phyloP scores from a whole-genome alignment of 2,113 vertebrate genomes.

The Chauna torquata region DNA sequence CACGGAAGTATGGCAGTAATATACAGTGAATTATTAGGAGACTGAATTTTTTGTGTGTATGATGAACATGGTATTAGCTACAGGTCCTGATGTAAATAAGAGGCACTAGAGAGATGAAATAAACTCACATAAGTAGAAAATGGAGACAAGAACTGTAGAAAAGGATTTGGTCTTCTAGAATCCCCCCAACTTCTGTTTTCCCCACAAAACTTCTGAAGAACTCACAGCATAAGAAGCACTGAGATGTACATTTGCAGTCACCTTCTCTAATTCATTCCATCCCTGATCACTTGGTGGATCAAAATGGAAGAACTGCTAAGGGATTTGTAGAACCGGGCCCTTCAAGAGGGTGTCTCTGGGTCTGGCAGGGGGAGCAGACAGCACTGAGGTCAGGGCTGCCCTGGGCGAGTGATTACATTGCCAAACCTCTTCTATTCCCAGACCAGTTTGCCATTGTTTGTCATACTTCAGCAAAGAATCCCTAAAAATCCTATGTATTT shows the following conservation, averaged over 20 bases:
- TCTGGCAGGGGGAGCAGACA: not conserved
- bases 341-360: not conserved
- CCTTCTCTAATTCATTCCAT: not conserved
- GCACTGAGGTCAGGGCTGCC: not conserved
- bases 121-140: not conserved
- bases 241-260: not conserved
- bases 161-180: not conserved
- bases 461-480: not conserved
- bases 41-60: not conserved
- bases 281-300: not conserved
- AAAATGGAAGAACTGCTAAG: not conserved
- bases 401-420: accelerated
- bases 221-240: not conserved
- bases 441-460: not conserved
- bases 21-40: not conserved
- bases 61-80: not conserved
- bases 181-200: not conserved
- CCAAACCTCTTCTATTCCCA: not conserved
- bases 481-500: not conserved
- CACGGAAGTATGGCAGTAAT: not conserved
- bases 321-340: not conserved
- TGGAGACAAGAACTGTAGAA: not conserved
- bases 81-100: not conserved
- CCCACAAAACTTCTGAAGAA: not conserved
- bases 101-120: not conserved